Evolutionary conservation across 2,797 vertebrate genomes (phyloP).

Genomic region (Eidolon dupreanum): DNA sequence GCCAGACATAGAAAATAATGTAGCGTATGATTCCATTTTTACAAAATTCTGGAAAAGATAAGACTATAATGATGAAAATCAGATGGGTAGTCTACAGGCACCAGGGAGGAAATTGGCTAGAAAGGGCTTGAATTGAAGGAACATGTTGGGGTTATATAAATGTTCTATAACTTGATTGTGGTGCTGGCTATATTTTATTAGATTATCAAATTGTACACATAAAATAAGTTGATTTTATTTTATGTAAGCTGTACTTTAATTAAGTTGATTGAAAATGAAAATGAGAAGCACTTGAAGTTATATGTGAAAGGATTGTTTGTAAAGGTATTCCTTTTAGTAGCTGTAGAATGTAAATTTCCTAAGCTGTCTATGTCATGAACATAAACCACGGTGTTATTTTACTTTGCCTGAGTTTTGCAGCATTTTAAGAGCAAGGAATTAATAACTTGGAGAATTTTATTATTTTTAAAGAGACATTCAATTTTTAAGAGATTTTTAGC

Average conservation of each 20-base stretch:
- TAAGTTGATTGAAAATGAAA: background rate
- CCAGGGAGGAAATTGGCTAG: background rate
- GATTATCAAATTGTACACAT: background rate
- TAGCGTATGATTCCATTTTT: background rate
- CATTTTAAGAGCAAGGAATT: background rate
- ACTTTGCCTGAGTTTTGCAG: background rate
- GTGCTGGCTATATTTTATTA: background rate
- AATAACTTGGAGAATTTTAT: background rate
- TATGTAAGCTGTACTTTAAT: background rate
- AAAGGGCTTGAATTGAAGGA: no score
- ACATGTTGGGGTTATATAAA: background rate
- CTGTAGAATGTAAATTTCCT: background rate
- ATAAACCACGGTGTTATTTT: background rate
- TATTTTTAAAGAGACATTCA: background rate
- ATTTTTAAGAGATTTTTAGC: background rate
- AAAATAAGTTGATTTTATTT: conserved; percentile 6
- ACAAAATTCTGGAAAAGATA: background rate
- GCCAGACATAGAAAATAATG: background rate
- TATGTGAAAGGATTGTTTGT: background rate
- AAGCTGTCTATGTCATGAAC: background rate
- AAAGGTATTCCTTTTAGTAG: background rate
- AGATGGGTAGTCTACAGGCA: background rate
- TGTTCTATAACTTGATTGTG: background rate
- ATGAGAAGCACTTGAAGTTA: background rate
- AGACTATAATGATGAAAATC: background rate